Evolutionary conservation across 2,888 invertebrate genomes (phyloP), one percentile per base, ranked within the genome.

Genomic region (Eupelmus urozonus): DNA sequence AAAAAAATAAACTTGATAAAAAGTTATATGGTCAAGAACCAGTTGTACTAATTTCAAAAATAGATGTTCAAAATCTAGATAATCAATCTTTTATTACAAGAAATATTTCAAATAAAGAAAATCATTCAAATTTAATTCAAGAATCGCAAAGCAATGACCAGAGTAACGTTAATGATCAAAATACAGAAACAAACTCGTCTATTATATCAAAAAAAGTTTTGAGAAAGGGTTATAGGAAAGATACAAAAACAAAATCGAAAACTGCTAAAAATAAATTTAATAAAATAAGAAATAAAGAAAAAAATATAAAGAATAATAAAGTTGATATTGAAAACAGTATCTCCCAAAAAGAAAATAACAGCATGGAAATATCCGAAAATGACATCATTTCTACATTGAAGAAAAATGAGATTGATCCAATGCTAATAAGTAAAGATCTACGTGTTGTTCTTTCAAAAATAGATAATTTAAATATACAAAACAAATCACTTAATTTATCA

Each of bases 121-220:
- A 53, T 20, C 20, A 49, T 49, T 13, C 11, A n/a, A 9, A 11
- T n/a, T 49, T 4, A 49, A 49, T n/a, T 49, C 13, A 16, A 49
- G 49, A 49, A 49, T 16, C 4, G 13, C 2, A 13, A 49, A 13
- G 2, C 45, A 65, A 72, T n/a, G 13, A 42, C n/a, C 60, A 57
- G 53, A 72, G 29, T n/a, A n/a, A n/a, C n/a, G n/a, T n/a, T n/a
- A n/a, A n/a, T n/a, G 18, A 57, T 53, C 4, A 76, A 29, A 29
- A 40, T 51, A 9, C 49, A 27, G n/a, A 23, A 4, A 63, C 20
- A 9, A n/a, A 11, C 45, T 55, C 62, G 29, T 42, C 60, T 25
- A 20, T 51, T 62, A 2, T 57, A 40, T 40, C 53, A n/a, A 40
- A 1, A 67, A 55, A 16, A 40, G 13, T 23, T 16, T 4, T 34